Evolutionary conservation across 2,888 invertebrate species (phyloP).

Genomic region (Andrena hattorfiana): DNA sequence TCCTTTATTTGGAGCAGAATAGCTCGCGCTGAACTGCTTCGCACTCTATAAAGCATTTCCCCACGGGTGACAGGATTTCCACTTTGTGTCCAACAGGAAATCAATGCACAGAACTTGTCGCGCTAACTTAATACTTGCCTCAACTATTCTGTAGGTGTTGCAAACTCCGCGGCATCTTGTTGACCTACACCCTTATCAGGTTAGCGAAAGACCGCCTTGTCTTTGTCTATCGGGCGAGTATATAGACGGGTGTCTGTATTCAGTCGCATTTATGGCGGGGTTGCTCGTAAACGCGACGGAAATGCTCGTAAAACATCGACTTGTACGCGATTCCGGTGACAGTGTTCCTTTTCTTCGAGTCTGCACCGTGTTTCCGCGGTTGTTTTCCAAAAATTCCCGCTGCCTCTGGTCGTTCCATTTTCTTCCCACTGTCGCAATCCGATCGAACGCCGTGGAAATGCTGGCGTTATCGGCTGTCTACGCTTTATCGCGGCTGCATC

Average conservation of each 20-base stretch:
- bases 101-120: neutral
- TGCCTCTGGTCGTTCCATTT: neutral
- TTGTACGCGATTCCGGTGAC: constrained; percentile 51
- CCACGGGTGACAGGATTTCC: constrained; percentile 13
- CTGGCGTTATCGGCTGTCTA: neutral
- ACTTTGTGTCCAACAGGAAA: constrained; percentile 4
- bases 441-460: neutral
- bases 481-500: constrained; percentile 20
- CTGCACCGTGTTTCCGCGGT: neutral
- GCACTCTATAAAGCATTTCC: neutral
- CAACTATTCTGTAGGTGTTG: neutral
- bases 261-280: constrained; percentile 57
- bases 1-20: neutral
- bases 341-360: constrained; percentile 18
- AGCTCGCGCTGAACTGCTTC: neutral
- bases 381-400: neutral
- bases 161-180: constrained; percentile 16
- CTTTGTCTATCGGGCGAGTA: constrained; percentile 56
- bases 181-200: constrained; percentile 39
- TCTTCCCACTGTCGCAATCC: neutral
- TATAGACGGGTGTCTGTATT: constrained; percentile 54
- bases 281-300: constrained; percentile 65
- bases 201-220: constrained; percentile 41
- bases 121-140: neutral
- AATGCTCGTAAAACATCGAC: constrained; percentile 57